Base-by-base conservation (phyloP, 53 echinoderm and acorn worm species). In the Echinometra lucunter region DNA sequence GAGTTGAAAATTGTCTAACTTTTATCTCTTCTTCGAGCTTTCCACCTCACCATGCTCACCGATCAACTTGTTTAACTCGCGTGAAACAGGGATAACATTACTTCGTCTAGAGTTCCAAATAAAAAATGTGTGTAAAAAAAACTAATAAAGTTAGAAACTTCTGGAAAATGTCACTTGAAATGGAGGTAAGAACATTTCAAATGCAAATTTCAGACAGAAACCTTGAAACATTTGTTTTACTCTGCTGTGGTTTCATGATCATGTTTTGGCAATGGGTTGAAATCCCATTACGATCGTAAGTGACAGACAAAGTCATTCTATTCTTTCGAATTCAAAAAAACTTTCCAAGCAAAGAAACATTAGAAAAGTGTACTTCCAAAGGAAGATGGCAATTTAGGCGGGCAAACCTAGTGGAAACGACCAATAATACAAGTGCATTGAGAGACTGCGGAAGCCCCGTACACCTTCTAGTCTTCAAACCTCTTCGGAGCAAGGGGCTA, bases 341-440 rank as follows among this genome's bases (percentile, higher is more conserved):
- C 60, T 89, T 89, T 89, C 30, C 89, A 91, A 66, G 70, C 13
- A 66, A 42, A n/a, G n/a, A 91, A 92, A 78, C 80, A 78, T 80
- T 55, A 78, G 75, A 55, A 55, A 34, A 80, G 5, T 32, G 56
- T 78, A 55, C 45, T 27, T 72, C 57, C 57, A 92, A 80, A 81
- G 95, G 92, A 95, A 92, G 92, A 47, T 53, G 66, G 66, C 87
- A 95, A 95, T 95, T 95, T 95, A 42, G 56, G 83, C 92, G 83
- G 63, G 80, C 95, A 66, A 85, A 95, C 42, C 63, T 82, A 95
- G 82, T 95, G 95, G 95, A 95, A 95, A 95, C 95, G 95, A 95
- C 95, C 95, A 95, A 95, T 95, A 81, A 95, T 37, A 94, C 58
- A 94, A 83, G 82, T 60, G 94, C 85, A 83, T 83, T 78, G 78